Evolutionary conservation across 1,140 invertebrate species (phyloP).

Genomic region (Ericerus pela): DNA sequence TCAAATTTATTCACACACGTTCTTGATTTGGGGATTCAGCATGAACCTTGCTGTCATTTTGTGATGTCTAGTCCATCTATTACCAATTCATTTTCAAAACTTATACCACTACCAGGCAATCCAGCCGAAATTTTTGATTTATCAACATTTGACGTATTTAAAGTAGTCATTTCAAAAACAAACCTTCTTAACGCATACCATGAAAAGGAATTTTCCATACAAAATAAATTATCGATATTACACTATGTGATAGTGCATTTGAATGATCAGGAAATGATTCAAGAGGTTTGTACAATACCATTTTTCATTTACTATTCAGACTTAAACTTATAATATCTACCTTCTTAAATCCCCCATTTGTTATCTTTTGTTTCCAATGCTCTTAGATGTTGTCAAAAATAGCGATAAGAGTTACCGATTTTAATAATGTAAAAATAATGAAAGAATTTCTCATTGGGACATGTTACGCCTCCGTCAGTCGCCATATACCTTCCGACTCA

Average conservation of each 20-base stretch:
- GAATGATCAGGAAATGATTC: conserved; percentile 48
- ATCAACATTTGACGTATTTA: conserved; percentile 51
- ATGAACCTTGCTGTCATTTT: conserved; percentile 66
- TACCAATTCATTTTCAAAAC: background rate
- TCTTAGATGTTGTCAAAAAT: conserved; percentile 33
- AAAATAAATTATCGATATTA: conserved; percentile 50
- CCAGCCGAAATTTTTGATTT: conserved; percentile 34
- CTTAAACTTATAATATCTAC: background rate
- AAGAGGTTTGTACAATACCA: conserved; percentile 6
- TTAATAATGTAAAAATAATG: conserved; percentile 43
- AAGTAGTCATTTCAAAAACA: conserved; percentile 41
- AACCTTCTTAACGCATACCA: conserved; percentile 51
- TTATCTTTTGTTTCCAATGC: background rate
- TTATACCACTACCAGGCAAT: background rate
- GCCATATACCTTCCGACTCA: conserved; percentile 52
- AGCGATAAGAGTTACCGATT: conserved; percentile 35
- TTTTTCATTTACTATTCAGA: background rate
- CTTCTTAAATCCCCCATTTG: background rate
- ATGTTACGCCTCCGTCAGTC: conserved; percentile 51
- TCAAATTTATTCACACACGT: conserved; percentile 63
- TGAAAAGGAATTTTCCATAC: background rate
- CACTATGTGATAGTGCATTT: conserved; percentile 64
- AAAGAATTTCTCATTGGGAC: conserved; percentile 62
- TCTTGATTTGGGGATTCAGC: conserved; percentile 58
- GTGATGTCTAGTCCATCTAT: conserved; percentile 28